These are phyloP conservation scores for Myripristis jacobus DNA, from an alignment of 2,797 vertebrate genomes.

Conservation along the genomic window DNA sequence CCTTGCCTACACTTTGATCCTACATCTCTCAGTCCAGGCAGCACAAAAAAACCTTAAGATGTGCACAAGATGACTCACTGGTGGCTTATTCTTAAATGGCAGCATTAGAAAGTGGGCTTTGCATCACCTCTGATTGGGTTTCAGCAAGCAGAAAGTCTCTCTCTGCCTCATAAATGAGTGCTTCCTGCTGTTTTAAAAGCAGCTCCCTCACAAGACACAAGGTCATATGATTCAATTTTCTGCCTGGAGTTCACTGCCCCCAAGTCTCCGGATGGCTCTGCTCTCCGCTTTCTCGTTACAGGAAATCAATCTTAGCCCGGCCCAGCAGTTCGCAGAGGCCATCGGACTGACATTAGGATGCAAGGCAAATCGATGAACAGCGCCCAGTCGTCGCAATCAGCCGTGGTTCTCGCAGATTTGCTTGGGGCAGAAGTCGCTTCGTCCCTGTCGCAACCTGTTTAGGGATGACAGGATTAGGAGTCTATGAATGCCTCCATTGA, in stretches of 20 bases:
- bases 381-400: conserved; percentile 6
- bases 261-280: conserved; percentile 11
- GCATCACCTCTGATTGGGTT: conserved; percentile 1
- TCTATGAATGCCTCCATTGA: neutral
- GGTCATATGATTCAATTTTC: conserved; percentile 43
- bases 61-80: conserved; percentile 19
- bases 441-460: neutral
- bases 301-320: conserved; percentile 42
- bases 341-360: conserved; percentile 12
- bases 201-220: conserved; percentile 12
- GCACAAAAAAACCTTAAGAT: conserved; percentile 12
- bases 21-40: conserved; percentile 18
- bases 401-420: conserved; percentile 4
- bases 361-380: conserved; percentile 34
- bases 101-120: neutral
- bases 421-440: neutral
- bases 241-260: neutral
- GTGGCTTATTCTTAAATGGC: neutral
- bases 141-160: neutral
- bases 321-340: conserved; percentile 28
- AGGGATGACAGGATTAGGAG: neutral
- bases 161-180: neutral
- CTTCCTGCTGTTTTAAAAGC: conserved; percentile 27
- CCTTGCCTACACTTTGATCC: conserved; percentile 13
- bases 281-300: conserved; percentile 26